phyloP scores from a whole-genome alignment of 2,888 invertebrate species.

The Protophormia terraenovae region DNA sequence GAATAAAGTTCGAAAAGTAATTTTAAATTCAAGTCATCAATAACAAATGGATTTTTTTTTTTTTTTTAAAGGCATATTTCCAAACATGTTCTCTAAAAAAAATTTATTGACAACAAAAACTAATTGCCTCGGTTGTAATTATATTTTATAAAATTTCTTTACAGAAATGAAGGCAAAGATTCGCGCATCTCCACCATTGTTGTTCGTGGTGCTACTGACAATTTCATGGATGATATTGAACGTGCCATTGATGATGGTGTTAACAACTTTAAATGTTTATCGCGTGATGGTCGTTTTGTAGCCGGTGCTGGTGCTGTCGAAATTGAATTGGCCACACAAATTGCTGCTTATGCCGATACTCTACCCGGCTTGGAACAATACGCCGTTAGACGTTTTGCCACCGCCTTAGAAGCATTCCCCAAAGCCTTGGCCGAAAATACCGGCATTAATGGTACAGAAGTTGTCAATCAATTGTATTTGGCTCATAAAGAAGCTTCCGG shows the following conservation, averaged over 20 bases:
- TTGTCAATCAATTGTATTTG: constrained; percentile 93
- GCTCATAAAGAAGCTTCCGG: constrained; percentile 93
- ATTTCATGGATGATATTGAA: constrained; percentile 99
- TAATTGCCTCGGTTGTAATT: too few relatives aligned
- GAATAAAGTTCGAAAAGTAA: too few relatives aligned
- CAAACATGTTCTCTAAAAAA: not conserved
- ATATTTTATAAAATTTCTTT: constrained; percentile 3
- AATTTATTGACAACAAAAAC: constrained; percentile 17
- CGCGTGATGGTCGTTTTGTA: constrained; percentile 88
- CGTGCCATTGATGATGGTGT: constrained; percentile 99
- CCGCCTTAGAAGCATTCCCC: constrained; percentile 94
- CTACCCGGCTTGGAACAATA: constrained; percentile 98
- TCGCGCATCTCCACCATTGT: constrained; percentile 96
- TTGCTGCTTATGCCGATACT: constrained; percentile 94
- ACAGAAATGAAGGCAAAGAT: constrained; percentile 88
- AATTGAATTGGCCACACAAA: constrained; percentile 93
- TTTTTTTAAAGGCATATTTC: too few relatives aligned
- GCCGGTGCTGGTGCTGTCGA: constrained; percentile 98
- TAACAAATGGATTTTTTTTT: not conserved
- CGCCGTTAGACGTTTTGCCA: constrained; percentile 95
- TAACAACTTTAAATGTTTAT: constrained; percentile 97
- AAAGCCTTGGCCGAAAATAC: constrained; percentile 97
- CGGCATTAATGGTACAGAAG: constrained; percentile 93
- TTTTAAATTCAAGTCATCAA: too few relatives aligned
- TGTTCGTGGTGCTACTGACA: constrained; percentile 97